These are phyloP conservation scores for Pterois miles DNA, from an alignment of 2,797 vertebrate genomes.

Conservation along the genomic window DNA sequence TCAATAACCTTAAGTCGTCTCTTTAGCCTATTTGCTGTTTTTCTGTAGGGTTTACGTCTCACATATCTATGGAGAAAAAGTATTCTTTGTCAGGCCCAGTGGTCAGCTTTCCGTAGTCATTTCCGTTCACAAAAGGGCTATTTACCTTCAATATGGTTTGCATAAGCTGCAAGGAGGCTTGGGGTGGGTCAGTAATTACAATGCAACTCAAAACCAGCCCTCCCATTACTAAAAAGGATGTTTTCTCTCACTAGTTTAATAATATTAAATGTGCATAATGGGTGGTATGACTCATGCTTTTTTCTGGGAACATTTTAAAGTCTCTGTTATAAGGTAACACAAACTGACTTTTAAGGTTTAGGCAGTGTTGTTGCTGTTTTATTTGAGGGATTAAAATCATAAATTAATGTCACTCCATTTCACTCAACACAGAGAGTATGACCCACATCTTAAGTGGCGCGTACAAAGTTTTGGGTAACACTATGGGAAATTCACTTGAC, in stretches of 20 bases:
- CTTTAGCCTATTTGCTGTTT: conserved; percentile 15
- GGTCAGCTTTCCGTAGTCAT: conserved; percentile 62
- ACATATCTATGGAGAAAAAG: conserved; percentile 46
- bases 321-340: not conserved
- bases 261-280: conserved; percentile 26
- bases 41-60: conserved; percentile 48
- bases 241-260: conserved; percentile 44
- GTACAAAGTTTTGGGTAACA: conserved; percentile 14
- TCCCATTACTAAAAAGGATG: conserved; percentile 29
- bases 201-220: conserved; percentile 69
- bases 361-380: not conserved
- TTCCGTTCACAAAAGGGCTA: conserved; percentile 62
- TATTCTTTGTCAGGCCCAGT: conserved; percentile 58
- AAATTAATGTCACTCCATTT: not conserved
- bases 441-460: not conserved
- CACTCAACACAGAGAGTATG: not conserved
- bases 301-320: not conserved
- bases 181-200: conserved; percentile 65
- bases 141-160: conserved; percentile 66
- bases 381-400: not conserved
- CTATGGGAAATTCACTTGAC: conserved; percentile 54
- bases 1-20: conserved; percentile 1
- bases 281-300: not conserved
- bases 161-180: conserved; percentile 50
- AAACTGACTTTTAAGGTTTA: not conserved